Evolutionary conservation across 1,140 invertebrate genomes (phyloP), one percentile per base, ranked within the genome.

Genomic region (Contarinia nasturtii): DNA sequence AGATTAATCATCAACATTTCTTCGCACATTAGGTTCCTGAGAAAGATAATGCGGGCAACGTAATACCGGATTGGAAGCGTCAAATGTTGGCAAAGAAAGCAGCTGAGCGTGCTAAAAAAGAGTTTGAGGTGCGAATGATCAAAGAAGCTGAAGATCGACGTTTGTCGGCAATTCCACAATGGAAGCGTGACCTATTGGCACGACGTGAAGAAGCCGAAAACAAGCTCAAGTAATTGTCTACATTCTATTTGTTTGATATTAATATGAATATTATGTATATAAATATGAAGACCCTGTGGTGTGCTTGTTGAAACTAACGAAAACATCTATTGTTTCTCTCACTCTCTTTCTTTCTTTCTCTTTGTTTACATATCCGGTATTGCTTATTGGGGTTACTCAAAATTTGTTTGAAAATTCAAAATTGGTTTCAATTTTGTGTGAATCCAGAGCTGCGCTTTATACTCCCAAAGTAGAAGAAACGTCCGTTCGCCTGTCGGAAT

Each of bases 51-150:
- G 76, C 82, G n/a, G 90, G 90, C 12, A 86, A 86, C 54, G 66
- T 79, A 17, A 92, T 94, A 57, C 90, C 90, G 11, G 80, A 80
- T 17, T 94, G 91, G 90, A 93, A 93, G 62, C 67, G 89, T 19
- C 88, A 94, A 66, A 91, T 96, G 85, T 57, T 94, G 59, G 90
- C 90, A 0, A 81, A 87, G 55, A 88, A 93, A 61, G 84, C 86
- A 1, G 90, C 90, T 0, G 89, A 94, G 60, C 80, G 84, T 50
- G 90, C 90, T 2, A 78, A 84, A 49, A 86, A 85, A 58, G 89
- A 94, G 56, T 67, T 88, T 45, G 87, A 92, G 64, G 86, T 88
- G 60, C 75, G 84, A 52, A 66, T 87, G 55, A 76, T 79, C 38
- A 71, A 77, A 47, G 86, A 92, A 56, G 82, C 85, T 2, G 88